Conservation (phyloP, 2,888 invertebrate species). For the Balanococcus diminutus region DNA sequence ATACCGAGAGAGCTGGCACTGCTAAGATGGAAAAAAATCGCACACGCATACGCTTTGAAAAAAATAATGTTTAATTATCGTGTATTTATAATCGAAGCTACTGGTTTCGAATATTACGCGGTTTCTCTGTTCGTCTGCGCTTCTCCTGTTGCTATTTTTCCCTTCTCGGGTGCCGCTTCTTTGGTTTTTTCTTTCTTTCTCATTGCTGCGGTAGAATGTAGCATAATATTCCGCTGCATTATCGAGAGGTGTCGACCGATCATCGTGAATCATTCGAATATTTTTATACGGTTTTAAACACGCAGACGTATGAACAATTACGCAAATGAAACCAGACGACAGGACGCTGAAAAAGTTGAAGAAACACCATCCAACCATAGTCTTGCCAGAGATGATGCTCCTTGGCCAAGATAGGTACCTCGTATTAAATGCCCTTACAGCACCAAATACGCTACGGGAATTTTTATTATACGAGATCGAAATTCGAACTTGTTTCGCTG, state of each 20-base stretch:
- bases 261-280: background rate
- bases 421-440: background rate
- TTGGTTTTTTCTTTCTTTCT: background rate
- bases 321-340: background rate
- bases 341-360: background rate
- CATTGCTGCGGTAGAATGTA: background rate
- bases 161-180: too few species aligned
- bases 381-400: too few species aligned
- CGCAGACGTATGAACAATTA: slow-evolving; percentile 1
- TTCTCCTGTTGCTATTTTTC: background rate
- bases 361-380: too few species aligned
- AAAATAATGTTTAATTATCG: slow-evolving; percentile 22
- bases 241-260: background rate
- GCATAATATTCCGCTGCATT: too few species aligned
- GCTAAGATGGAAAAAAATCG: background rate
- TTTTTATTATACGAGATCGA: slow-evolving; percentile 1
- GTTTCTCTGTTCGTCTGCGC: background rate
- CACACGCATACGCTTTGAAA: background rate
- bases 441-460: background rate
- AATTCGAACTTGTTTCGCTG: slow-evolving; percentile 15
- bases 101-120: background rate
- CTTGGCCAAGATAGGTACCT: too few species aligned
- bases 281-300: background rate
- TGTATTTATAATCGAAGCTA: slow-evolving; percentile 29
- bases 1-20: background rate